phyloP scores from a whole-genome alignment of 2,113 vertebrate species.

The Cercocebus atys region DNA sequence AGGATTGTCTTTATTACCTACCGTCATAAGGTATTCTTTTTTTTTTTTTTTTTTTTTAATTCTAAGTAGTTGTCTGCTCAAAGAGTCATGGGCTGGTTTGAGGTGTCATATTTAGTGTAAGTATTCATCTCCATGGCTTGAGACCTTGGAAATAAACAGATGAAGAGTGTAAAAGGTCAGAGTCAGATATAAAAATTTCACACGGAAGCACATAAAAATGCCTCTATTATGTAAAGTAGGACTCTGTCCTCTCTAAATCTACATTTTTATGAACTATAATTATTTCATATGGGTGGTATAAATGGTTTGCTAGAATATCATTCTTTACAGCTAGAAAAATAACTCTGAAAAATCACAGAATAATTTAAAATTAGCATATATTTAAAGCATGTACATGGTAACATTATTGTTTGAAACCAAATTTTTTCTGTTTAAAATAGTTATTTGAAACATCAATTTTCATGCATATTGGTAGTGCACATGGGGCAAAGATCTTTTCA shows the following conservation, averaged over 20 bases:
- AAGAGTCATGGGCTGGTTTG: neutral
- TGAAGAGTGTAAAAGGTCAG: neutral
- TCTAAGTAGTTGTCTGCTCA: neutral
- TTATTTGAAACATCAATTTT: slow-evolving; percentile 4
- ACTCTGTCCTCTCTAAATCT: neutral
- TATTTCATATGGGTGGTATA: neutral
- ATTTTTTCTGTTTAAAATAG: neutral
- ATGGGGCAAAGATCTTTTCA: slow-evolving; percentile 1
- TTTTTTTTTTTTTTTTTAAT: neutral
- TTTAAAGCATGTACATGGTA: neutral
- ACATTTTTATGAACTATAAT: neutral
- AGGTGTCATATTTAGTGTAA: neutral
- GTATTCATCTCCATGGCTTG: neutral
- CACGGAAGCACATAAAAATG: neutral
- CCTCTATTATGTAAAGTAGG: neutral
- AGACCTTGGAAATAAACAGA: neutral
- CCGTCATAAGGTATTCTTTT: neutral
- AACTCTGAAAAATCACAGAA: neutral
- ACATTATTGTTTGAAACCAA: neutral
- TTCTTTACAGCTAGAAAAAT: neutral
- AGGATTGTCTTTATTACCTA: neutral
- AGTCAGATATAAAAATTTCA: neutral
- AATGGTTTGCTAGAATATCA: neutral
- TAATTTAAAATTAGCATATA: neutral
- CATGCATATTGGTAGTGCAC: neutral